These are phyloP conservation scores for Numenius phaeopus DNA, from an alignment of 2,797 vertebrate genomes.

Conservation along the genomic window DNA sequence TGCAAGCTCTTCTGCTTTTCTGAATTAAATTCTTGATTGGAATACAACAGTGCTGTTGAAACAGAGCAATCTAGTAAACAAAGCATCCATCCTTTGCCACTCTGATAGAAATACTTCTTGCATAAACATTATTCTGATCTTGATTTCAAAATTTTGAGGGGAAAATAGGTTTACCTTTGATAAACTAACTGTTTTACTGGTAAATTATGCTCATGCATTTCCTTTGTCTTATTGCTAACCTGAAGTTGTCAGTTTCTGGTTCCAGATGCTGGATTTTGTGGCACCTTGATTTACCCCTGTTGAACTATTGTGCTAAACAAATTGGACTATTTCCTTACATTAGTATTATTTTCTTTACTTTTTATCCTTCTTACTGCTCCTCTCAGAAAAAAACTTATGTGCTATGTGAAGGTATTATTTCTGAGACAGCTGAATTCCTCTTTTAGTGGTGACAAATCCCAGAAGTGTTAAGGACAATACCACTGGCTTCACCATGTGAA, in stretches of 20 bases:
- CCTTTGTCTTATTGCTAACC: neutral
- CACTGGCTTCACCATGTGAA: neutral
- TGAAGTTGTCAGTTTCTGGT: neutral
- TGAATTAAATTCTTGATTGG: neutral
- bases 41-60: neutral
- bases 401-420: neutral
- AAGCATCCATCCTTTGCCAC: neutral
- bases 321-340: neutral
- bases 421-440: neutral
- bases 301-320: neutral
- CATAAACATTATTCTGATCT: neutral
- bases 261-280: neutral
- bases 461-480: neutral
- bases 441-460: neutral
- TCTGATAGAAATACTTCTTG: neutral
- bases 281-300: rapidly evolving
- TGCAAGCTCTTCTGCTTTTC: neutral
- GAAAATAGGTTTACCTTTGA: neutral
- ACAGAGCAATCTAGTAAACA: neutral
- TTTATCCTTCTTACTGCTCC: neutral
- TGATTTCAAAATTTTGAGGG: neutral
- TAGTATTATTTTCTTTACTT: neutral
- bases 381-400: neutral
- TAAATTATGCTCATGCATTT: neutral
- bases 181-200: neutral